Base-by-base conservation (phyloP, 2,113 vertebrate genomes). In the Otus sunia region DNA sequence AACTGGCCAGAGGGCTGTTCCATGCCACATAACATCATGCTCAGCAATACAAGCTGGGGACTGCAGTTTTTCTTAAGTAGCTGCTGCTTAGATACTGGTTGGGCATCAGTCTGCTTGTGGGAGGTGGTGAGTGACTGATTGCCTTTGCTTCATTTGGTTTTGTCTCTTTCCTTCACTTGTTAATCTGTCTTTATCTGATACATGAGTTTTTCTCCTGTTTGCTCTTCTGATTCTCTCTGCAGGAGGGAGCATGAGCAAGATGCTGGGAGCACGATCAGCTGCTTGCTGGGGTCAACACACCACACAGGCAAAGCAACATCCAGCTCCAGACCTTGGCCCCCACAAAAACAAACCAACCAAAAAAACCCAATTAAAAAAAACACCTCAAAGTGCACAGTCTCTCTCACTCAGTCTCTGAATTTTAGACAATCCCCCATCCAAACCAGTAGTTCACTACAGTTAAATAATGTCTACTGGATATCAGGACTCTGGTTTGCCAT, bases 101-200 rank as follows among this genome's bases (percentile, higher is more conserved):
- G 6, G 37, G 37, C 29, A 73, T 43, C n/a, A 34, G 19, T 17
- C 37, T 69, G n/a, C 56, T 20, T 1, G 0, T 4, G 15, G 19
- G 30, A 88, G 23, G 43, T 23, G 4, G 7, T 9, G 29, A 68
- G 17, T 18, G 37, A 41, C 29, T 34, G 50, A 59, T 23, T 49
- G 36, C 58, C 58, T 72, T 45, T 23, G 47, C 21, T 73, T 19
- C 15, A 36, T 29, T 20, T 34, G 37, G 3, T 69, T 56, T 26
- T 52, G 14, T 17, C 26, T 37, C 64, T 32, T 75, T 39, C n/a
- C n/a, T 41, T 52, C 53, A 30, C 18, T 71, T 4, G 0, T 53
- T 81, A 63, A 85, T 68, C 16, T 62, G 34, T 15, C 55, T 84
- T n/a, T 47, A 76, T 53, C 45, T 2, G 3, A 30, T 9, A 26